Evolutionary conservation across 2,797 vertebrate genomes (phyloP), one percentile per base, ranked within the genome.

Genomic region (Aplochiton taeniatus): DNA sequence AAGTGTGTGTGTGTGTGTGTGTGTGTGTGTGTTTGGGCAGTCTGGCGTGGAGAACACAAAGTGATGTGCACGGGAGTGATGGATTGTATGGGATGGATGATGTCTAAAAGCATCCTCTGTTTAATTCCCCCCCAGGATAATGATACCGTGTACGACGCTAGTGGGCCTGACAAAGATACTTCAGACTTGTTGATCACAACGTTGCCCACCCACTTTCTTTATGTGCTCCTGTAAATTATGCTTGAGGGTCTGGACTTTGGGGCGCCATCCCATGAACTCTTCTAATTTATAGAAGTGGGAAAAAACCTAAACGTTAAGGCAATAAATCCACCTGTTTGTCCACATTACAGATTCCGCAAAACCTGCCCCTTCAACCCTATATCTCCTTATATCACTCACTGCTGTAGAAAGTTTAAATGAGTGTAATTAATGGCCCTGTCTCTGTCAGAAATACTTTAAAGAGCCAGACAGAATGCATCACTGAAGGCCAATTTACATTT

Each of bases 351-450:
- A 41, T 12, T 31, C 31, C 31, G 6, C 31, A 16, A 12, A 4
- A 2, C 41, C 41, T 42, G 19, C 7, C 45, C 13, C 47, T 56
- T n/a, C 42, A 7, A 18, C 57, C 18, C 57, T 58, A 3, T 17
- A n/a, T 45, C 57, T 45, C 11, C 55, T n/a, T 41, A 1, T 16
- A 9, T 50, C 19, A 43, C 59, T 51, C 59, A 19, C 47, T 41
- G 48, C 3, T 66, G 70, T 42, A 12, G 70, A 63, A 20, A 65
- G 5, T 70, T 79, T 74, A 78, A 82, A 69, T 59, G 69, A 62
- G 57, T 61, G 72, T 80, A 80, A 83, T 83, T 75, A 83, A 80
- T 73, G 73, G 69, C 19, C 67, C 59, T 65, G 63, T 8, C 72
- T 80, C 63, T 71, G 44, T 82, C 74, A 71, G 63, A 63, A 63